phyloP scores from a whole-genome alignment of 2,888 invertebrate species.

The Mythimna vitellina region DNA sequence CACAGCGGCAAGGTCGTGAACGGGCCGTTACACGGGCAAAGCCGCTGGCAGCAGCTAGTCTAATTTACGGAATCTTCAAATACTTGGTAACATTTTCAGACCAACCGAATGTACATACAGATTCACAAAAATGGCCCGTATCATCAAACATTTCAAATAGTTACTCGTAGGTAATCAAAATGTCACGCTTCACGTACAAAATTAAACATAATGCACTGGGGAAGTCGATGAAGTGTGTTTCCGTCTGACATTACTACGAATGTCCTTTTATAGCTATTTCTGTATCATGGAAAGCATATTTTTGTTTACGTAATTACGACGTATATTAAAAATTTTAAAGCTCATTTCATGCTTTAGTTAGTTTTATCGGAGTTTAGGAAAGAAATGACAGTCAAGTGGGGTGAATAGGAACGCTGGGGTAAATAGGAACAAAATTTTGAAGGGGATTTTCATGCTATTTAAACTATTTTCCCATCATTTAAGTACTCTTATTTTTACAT shows the following conservation, averaged over 20 bases:
- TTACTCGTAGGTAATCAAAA: constrained; percentile 3
- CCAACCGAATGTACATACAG: too few species aligned
- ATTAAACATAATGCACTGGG: constrained; percentile 60
- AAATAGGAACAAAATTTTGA: too few species aligned
- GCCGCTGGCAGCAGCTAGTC: too few species aligned
- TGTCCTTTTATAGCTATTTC: constrained; percentile 32
- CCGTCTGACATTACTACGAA: constrained; percentile 60
- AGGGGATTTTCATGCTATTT: too few species aligned
- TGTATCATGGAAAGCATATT: constrained; percentile 28
- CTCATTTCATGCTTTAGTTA: constrained; percentile 18
- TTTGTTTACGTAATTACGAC: not conserved
- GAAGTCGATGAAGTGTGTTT: constrained; percentile 74
- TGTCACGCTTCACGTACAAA: constrained; percentile 50
- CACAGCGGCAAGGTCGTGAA: too few species aligned
- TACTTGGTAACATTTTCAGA: too few species aligned
- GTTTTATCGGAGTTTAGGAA: constrained; percentile 11
- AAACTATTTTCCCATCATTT: too few species aligned
- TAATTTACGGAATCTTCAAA: too few species aligned
- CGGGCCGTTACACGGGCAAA: too few species aligned
- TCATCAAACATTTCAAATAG: not conserved
- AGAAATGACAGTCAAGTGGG: constrained; percentile 6
- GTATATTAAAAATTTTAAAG: not conserved
- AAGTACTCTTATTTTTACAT: too few species aligned
- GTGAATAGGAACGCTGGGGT: not conserved
- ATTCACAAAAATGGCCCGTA: not conserved